Base-by-base conservation (phyloP, 2,113 vertebrate genomes). In the Dendropsophus ebraccatus region DNA sequence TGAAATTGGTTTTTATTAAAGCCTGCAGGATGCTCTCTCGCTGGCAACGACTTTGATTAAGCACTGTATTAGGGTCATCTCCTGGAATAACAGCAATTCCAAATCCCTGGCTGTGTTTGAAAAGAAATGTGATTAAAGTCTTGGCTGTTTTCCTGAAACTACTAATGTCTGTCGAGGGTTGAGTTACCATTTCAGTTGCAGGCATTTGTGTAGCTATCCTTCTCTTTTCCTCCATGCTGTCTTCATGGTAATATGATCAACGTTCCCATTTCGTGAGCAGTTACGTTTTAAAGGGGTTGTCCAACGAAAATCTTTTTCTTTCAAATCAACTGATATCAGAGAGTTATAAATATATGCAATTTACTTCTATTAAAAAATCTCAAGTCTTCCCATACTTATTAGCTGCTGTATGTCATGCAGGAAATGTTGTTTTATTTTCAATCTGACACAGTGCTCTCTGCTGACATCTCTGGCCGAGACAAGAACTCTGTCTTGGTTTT, bases 91-190 rank as follows among this genome's bases (percentile, higher is more conserved):
- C 89, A 91, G 84, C 88, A 0, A 92, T 92, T 91, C 16, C 0
- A 89, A 94, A 91, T 93, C 92, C 93, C 93, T 88, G 90, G 87
- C 91, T 90, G 88, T 82, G 45, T 91, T 89, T 89, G 91, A 92
- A 91, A 92, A 90, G 92, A 91, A 87, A 89, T 82, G 91, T 93
- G 93, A 94, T 94, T 94, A 92, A 94, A 93, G 88, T 89, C 88
- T 88, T 92, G 93, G 88, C 93, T 91, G 77, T 90, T 92, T 89
- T 86, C 91, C 92, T 87, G 41, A 89, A 77, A 80, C 91, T 82
- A 10, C 89, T 90, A 83, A 85, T 89, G 91, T 90, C 91, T 91
- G 88, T 88, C 17, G 89, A 88, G 90, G 88, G 88, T 85, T 83
- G 30, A 90, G 81, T 88, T 91, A 65, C 90, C 89, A 75, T 81